Evolutionary conservation across 2,888 invertebrate species (phyloP).

Genomic region (Phymatocera aterrima): DNA sequence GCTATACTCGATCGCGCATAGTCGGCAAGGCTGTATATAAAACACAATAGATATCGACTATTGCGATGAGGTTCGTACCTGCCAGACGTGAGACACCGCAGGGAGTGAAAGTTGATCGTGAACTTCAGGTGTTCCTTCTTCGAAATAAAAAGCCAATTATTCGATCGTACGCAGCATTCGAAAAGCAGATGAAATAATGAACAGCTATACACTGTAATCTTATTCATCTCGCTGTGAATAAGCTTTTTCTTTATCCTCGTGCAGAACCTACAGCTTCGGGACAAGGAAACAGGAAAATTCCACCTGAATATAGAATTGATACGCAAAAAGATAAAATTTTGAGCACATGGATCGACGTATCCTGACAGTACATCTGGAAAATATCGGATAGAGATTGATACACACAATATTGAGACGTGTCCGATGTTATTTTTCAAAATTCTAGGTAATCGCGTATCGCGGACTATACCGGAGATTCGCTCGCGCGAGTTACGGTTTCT

Average conservation of each 20-base stretch:
- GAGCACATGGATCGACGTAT: neutral
- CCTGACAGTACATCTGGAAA: neutral
- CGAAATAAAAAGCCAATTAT: constrained; percentile 49
- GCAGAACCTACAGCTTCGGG: neutral
- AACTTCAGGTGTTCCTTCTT: constrained; percentile 64
- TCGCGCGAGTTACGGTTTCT: constrained; percentile 31
- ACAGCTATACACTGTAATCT: too few species aligned
- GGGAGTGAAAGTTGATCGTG: constrained; percentile 72
- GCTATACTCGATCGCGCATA: constrained; percentile 25
- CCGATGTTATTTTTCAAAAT: neutral
- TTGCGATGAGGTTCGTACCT: constrained; percentile 56
- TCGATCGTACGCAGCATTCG: neutral
- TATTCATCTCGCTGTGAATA: neutral
- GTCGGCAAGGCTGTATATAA: constrained; percentile 25
- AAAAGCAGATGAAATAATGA: neutral
- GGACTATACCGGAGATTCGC: neutral
- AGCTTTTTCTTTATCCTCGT: neutral
- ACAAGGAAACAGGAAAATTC: constrained; percentile 13
- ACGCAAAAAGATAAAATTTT: neutral
- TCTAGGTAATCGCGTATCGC: neutral
- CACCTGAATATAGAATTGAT: neutral
- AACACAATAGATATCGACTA: constrained; percentile 44
- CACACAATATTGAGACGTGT: neutral
- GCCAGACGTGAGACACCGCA: constrained; percentile 57
- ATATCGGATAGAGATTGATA: neutral